These are phyloP conservation scores for Maniola hyperantus DNA, from an alignment of 2,888 invertebrate genomes.

Conservation along the genomic window DNA sequence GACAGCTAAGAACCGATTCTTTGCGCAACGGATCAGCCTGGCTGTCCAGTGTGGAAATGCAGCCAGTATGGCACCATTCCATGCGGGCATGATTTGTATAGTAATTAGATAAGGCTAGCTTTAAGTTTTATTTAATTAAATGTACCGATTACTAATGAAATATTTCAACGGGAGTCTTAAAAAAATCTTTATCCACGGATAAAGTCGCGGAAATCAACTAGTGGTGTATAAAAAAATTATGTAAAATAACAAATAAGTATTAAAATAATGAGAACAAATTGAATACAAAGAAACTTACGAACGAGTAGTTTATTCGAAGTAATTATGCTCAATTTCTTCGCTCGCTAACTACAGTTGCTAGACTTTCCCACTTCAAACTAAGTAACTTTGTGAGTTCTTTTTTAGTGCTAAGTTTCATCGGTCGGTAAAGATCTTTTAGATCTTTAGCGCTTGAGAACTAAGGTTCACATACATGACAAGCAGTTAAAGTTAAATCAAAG, in stretches of 20 bases:
- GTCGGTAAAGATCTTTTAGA: constrained; percentile 12
- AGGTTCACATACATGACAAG: background rate
- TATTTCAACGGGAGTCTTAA: no score
- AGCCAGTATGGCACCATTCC: no score
- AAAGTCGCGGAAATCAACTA: no score
- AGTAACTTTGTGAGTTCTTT: constrained; percentile 11
- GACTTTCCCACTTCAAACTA: constrained; percentile 15
- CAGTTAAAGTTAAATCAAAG: background rate
- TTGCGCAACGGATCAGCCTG: no score
- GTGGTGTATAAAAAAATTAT: background rate
- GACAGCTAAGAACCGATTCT: no score
- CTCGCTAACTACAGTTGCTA: constrained; percentile 8
- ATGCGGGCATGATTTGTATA: no score
- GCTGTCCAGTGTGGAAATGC: no score
- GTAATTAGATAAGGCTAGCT: no score
- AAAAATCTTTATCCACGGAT: no score
- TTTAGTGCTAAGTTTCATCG: background rate
- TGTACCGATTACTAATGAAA: no score
- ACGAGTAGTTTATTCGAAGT: constrained; percentile 19
- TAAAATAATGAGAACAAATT: constrained; percentile 7
- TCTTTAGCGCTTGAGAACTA: constrained; percentile 10
- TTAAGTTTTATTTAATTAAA: no score
- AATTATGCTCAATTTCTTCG: constrained; percentile 22
- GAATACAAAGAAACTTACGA: constrained; percentile 14
- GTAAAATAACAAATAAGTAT: background rate